Conservation (phyloP, 1,140 invertebrate genomes). For the Trichoplusia ni region DNA sequence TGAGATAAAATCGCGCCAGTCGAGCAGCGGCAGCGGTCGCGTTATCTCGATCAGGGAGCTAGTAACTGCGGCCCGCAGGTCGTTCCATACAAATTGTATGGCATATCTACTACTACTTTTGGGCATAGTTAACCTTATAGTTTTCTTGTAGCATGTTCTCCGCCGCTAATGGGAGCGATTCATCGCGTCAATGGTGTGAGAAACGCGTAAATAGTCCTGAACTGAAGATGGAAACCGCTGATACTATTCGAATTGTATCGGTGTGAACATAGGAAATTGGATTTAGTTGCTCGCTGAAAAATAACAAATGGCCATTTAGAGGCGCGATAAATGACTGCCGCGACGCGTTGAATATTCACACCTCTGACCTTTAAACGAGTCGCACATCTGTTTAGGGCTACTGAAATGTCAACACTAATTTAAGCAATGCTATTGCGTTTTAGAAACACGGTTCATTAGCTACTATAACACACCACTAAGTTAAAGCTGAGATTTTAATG, state of each 20-base stretch:
- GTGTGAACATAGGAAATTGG: constrained; percentile 27
- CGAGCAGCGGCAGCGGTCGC: constrained; percentile 54
- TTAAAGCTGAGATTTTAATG: no score
- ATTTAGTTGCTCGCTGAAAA: constrained; percentile 16
- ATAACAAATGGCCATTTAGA: constrained; percentile 18
- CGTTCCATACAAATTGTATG: constrained; percentile 78
- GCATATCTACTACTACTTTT: constrained; percentile 74
- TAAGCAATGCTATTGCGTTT: no score
- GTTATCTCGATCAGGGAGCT: constrained; percentile 68
- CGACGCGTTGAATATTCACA: constrained; percentile 11
- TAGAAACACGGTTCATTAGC: no score
- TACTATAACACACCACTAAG: no score
- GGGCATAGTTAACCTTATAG: constrained; percentile 77
- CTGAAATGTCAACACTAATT: no score
- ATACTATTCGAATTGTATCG: constrained; percentile 38
- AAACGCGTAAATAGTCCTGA: constrained; percentile 38
- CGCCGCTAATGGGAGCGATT: constrained; percentile 66
- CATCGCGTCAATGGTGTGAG: constrained; percentile 63
- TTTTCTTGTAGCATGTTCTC: constrained; percentile 64
- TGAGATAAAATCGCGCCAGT: constrained; percentile 67
- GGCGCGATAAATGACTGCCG: no score
- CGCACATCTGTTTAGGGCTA: not conserved
- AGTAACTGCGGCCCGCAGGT: constrained; percentile 60
- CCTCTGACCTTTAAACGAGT: not conserved
- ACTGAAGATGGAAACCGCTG: constrained; percentile 12